These are phyloP conservation scores for Umimayanthus kanabou DNA, from an alignment of 92 coral and sea anemone species.

Conservation along the genomic window DNA sequence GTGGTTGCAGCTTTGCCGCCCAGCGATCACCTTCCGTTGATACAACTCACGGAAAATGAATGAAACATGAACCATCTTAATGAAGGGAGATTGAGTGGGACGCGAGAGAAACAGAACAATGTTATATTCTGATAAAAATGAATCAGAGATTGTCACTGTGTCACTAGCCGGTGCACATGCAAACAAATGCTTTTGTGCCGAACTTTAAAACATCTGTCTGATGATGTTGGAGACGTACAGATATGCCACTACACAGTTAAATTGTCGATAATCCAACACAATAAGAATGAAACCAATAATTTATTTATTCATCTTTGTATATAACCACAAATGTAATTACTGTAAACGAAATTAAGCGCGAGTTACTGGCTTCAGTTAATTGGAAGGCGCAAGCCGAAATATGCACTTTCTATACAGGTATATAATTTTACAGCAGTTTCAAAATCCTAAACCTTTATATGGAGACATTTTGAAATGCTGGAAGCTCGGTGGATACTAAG, in stretches of 20 bases:
- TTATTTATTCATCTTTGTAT: conserved; percentile 43
- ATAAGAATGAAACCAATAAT: conserved; percentile 4
- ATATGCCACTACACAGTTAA: neutral
- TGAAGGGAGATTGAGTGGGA: neutral
- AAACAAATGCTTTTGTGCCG: neutral
- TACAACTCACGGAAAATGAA: neutral
- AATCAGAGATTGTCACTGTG: neutral
- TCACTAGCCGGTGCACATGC: neutral
- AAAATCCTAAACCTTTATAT: too few species aligned
- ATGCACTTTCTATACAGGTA: conserved; percentile 5
- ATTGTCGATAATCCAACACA: neutral
- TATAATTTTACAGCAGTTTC: conserved; percentile 16
- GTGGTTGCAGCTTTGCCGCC: neutral
- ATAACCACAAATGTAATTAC: conserved; percentile 7
- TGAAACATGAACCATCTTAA: neutral
- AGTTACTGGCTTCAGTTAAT: neutral
- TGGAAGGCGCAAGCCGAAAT: neutral
- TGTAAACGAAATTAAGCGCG: neutral
- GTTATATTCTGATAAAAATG: neutral
- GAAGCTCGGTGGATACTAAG: neutral
- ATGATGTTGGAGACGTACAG: neutral
- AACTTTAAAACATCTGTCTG: neutral
- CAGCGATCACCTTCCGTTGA: neutral
- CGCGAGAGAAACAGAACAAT: neutral
- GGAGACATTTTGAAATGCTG: neutral